phyloP scores from a whole-genome alignment of 2,797 vertebrate genomes.

The Sternarchorhynchus goeldii region DNA sequence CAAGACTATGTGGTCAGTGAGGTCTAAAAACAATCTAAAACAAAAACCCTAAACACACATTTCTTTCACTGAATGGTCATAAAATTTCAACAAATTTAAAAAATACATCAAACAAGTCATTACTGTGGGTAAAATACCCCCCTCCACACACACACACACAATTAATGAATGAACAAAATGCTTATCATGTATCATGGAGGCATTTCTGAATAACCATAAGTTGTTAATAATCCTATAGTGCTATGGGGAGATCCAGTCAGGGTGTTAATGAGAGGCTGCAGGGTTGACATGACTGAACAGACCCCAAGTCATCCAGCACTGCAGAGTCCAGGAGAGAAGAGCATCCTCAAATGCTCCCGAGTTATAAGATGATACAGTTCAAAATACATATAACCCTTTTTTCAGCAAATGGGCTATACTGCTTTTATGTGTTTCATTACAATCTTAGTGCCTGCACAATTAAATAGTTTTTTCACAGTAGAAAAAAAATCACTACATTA shows the following conservation, averaged over 20 bases:
- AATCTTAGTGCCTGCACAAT: conserved; percentile 1
- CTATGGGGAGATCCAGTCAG: conserved; percentile 86
- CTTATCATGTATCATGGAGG: background rate
- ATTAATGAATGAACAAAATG: conserved; percentile 12
- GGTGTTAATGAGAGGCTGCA: conserved; percentile 75
- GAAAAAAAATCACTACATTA: background rate
- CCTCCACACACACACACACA: background rate
- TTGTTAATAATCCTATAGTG: conserved; percentile 84
- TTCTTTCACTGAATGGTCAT: conserved; percentile 23
- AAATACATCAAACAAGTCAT: background rate
- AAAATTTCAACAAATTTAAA: conserved; percentile 1
- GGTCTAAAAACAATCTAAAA: conserved; percentile 34
- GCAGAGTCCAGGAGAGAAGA: conserved; percentile 83
- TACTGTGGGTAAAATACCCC: background rate
- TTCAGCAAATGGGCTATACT: conserved; percentile 5
- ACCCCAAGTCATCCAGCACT: conserved; percentile 85
- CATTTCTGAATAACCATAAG: conserved; percentile 78
- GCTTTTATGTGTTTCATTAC: background rate
- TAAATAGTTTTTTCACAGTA: background rate
- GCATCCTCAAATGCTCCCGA: conserved; percentile 39
- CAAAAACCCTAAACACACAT: conserved; percentile 30
- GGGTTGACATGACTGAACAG: conserved; percentile 81
- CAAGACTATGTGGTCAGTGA: conserved; percentile 27
- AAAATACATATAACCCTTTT: conserved; percentile 35
- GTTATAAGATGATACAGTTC: conserved; percentile 14